A percentile compares a stretch with the other conserved stretches of the same genome.
phyloP scores from a whole-genome alignment of 2,113 vertebrate genomes.

The Python bivittatus region DNA sequence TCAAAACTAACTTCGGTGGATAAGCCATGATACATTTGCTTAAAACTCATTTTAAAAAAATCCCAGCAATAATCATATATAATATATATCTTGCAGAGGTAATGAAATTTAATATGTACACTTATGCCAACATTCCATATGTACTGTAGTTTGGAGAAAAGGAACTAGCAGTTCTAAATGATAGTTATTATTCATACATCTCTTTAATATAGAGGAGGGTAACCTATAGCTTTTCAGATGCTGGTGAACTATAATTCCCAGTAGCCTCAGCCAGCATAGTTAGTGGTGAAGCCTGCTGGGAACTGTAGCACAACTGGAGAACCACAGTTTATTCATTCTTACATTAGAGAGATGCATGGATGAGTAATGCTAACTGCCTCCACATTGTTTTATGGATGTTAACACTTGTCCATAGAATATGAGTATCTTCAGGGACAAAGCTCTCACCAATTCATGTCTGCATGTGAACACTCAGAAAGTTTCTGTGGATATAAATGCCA shows the following conservation, averaged over 20 bases:
- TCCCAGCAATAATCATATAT: background rate
- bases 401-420: background rate
- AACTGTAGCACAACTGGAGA: background rate
- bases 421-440: background rate
- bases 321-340: background rate
- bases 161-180: background rate
- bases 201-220: background rate
- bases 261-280: background rate
- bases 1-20: background rate
- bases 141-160: background rate
- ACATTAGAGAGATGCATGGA: background rate
- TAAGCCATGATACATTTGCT: background rate
- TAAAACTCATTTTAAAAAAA: background rate
- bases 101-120: background rate
- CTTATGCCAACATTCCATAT: background rate
- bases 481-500: too few relatives aligned
- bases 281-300: background rate
- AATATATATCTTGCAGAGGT: background rate
- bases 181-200: background rate
- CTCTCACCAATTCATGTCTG: background rate
- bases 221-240: background rate
- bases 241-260: background rate
- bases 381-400: background rate
- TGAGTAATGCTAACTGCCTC: background rate
- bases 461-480: background rate